Conservation (phyloP, 2,113 vertebrate species). For the Bufo bufo region DNA sequence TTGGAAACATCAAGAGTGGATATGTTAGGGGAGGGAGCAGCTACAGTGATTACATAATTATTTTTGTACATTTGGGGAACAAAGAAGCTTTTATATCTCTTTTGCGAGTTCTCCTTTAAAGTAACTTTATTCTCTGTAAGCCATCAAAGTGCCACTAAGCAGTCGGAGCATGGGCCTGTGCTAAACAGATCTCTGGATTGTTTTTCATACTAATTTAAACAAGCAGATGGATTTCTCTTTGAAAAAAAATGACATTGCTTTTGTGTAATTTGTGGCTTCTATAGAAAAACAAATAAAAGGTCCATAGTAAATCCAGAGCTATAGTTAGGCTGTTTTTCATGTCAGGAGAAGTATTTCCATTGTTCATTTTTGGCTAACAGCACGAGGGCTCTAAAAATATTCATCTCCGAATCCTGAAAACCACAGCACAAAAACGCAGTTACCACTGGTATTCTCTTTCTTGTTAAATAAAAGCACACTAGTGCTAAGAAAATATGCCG, state of each 20-base stretch:
- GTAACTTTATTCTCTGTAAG: background rate
- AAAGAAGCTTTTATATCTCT: background rate
- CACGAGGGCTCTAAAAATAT: slow-evolving; percentile 21
- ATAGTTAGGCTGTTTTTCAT: slow-evolving; percentile 24
- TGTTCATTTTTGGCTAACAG: slow-evolving; percentile 31
- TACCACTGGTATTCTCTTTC: slow-evolving; percentile 21
- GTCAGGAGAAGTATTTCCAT: slow-evolving; percentile 29
- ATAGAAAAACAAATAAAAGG: slow-evolving; percentile 40
- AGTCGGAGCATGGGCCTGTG: no score
- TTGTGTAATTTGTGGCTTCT: slow-evolving; percentile 35
- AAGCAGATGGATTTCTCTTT: slow-evolving; percentile 21
- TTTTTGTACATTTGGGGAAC: background rate
- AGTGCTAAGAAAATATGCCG: background rate
- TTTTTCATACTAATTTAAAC: slow-evolving; percentile 29
- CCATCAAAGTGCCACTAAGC: background rate
- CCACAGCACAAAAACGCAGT: slow-evolving; percentile 21
- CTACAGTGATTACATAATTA: no score
- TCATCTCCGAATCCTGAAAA: slow-evolving; percentile 35
- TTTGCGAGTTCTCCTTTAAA: background rate
- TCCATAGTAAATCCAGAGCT: slow-evolving; percentile 38
- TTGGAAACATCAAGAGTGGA: background rate
- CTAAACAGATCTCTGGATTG: background rate
- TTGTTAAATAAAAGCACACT: slow-evolving; percentile 24
- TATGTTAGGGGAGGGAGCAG: background rate
- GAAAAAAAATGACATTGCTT: slow-evolving; percentile 1